These are phyloP conservation scores for Eupsittula cactorum DNA, from an alignment of 2,113 vertebrate genomes.

Conservation along the genomic window DNA sequence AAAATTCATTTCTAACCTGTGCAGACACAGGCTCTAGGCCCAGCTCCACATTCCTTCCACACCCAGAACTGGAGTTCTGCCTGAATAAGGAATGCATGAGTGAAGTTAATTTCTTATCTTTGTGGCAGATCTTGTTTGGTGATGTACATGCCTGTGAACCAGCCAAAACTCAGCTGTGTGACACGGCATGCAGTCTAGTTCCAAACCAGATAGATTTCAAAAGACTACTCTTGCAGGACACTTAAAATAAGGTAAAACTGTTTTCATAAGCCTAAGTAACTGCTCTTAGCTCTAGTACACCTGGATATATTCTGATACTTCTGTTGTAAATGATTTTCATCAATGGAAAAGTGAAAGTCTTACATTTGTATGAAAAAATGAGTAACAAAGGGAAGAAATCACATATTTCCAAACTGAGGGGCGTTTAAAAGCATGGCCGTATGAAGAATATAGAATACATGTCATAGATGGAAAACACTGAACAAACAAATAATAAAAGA, in stretches of 20 bases:
- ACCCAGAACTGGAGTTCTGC: conserved; percentile 12
- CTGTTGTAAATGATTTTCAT: not conserved
- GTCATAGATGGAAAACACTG: not conserved
- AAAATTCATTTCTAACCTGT: not conserved
- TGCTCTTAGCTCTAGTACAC: not conserved
- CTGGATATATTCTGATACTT: not conserved
- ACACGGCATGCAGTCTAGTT: not conserved
- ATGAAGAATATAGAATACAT: not conserved
- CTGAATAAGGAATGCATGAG: not conserved
- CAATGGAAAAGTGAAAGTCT: not conserved
- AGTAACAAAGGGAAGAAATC: not conserved
- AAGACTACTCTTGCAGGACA: not conserved
- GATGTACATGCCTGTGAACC: not conserved
- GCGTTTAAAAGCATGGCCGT: not conserved
- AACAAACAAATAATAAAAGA: not conserved
- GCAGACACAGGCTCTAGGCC: not conserved
- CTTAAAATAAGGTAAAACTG: not conserved
- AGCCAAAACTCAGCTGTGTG: not conserved
- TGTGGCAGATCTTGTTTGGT: conserved; percentile 25
- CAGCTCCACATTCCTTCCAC: conserved; percentile 44
- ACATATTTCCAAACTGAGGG: not conserved
- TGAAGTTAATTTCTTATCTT: conserved; percentile 4
- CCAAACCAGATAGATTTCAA: not conserved
- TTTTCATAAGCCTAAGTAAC: not conserved
- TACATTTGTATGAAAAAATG: not conserved